phyloP scores from a whole-genome alignment of 2,113 vertebrate species.

The Phyllostomus hastatus region DNA sequence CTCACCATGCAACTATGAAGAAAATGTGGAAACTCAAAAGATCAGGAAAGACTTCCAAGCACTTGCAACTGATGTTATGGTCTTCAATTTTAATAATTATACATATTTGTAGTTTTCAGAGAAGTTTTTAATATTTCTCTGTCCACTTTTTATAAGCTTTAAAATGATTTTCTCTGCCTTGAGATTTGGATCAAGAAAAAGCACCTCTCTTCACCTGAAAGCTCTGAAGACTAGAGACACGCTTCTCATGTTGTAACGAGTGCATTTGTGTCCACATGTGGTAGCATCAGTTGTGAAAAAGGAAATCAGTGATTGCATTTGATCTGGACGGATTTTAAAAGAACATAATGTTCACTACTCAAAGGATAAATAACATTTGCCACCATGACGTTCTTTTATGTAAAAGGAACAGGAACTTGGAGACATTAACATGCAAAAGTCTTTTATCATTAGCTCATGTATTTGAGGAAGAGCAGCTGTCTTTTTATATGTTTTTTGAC shows the following conservation, averaged over 20 bases:
- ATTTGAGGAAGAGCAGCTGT: conserved; percentile 90
- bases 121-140: conserved; percentile 87
- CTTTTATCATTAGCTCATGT: conserved; percentile 89
- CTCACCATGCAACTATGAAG: conserved; percentile 77
- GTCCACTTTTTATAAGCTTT: conserved; percentile 88
- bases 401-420: conserved; percentile 83
- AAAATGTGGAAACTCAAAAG: conserved; percentile 80
- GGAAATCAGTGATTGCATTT: conserved; percentile 79
- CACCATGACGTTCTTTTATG: conserved; percentile 83
- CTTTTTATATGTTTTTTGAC: conserved; percentile 92
- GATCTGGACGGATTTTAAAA: conserved; percentile 81
- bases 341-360: conserved; percentile 83
- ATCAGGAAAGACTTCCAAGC: conserved; percentile 80
- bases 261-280: conserved; percentile 74
- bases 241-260: conserved; percentile 76
- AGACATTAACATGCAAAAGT: conserved; percentile 83
- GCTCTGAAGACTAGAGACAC: conserved; percentile 81
- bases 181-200: conserved; percentile 84
- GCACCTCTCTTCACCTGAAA: conserved; percentile 83
- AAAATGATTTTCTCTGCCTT: conserved; percentile 85
- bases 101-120: conserved; percentile 85
- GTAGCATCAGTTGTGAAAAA: conserved; percentile 82
- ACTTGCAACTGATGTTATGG: conserved; percentile 83
- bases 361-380: conserved; percentile 79
- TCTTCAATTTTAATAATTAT: conserved; percentile 85